Conservation (phyloP, 1,140 invertebrate species). For the Drosophila sp. region DNA sequence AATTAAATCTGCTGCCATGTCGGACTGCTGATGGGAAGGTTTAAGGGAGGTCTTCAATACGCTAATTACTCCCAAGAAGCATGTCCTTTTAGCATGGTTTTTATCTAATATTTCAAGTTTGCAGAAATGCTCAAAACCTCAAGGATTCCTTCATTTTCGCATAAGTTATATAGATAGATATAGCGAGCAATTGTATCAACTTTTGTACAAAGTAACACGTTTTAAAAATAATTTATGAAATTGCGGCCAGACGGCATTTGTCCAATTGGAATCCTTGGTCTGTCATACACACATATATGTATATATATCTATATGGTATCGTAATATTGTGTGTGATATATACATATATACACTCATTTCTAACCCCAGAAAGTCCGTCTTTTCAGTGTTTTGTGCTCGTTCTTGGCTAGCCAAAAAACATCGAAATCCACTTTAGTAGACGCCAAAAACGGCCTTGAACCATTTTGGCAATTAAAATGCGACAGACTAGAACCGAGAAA, state of each 20-base stretch:
- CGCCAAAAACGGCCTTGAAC: conserved; percentile 38
- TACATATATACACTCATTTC: no score
- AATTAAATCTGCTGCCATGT: no score
- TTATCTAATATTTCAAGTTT: no score
- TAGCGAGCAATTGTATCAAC: not conserved
- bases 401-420: conserved; percentile 25
- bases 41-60: no score
- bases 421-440: conserved; percentile 45
- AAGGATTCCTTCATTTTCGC: no score
- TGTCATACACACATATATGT: conserved; percentile 11
- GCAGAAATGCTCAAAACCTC: no score
- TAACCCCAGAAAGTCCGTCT: conserved; percentile 18
- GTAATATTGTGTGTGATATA: no score
- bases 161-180: not conserved
- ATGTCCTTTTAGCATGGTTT: no score
- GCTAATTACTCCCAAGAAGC: no score
- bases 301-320: not conserved
- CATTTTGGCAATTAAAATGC: conserved; percentile 49
- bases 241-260: conserved; percentile 17
- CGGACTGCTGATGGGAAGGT: no score
- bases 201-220: conserved; percentile 1
- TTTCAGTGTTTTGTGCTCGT: not conserved
- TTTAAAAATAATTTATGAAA: conserved; percentile 15
- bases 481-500: conserved; percentile 30
- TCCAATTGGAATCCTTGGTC: conserved; percentile 16